A percentile compares a stretch with the other conserved stretches of the same genome.
Evolutionary conservation across 1,140 invertebrate genomes (phyloP).

Genomic region (Drosophila mojavensis): DNA sequence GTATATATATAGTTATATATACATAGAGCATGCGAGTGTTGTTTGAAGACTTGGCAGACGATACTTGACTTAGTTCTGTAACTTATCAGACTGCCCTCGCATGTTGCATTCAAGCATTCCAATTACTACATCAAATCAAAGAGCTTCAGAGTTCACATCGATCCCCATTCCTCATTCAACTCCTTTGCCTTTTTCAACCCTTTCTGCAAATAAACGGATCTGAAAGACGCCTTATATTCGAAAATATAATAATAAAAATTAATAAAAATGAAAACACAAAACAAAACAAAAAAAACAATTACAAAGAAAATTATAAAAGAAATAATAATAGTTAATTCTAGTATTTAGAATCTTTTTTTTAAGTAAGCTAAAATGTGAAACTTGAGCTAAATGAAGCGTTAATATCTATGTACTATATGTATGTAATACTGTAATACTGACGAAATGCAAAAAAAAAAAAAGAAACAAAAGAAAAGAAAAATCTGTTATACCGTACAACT

Average conservation of each 20-base stretch:
- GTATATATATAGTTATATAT: neutral
- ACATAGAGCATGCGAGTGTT: neutral
- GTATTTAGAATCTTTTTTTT: slow-evolving; percentile 38
- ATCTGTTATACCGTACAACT: slow-evolving; percentile 23
- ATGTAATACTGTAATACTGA: slow-evolving; percentile 31
- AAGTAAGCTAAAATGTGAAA: slow-evolving; percentile 39
- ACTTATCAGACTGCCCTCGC: too few relatives aligned
- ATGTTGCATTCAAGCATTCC: slow-evolving; percentile 1
- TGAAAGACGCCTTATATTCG: slow-evolving; percentile 51
- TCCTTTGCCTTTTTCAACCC: neutral
- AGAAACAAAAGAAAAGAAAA: too few relatives aligned
- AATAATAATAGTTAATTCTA: slow-evolving; percentile 14
- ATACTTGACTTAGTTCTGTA: too few relatives aligned
- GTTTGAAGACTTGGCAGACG: too few relatives aligned
- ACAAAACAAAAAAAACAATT: neutral
- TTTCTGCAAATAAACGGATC: slow-evolving; percentile 31
- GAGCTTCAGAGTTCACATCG: neutral
- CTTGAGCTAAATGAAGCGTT: slow-evolving; percentile 12
- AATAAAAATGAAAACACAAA: slow-evolving; percentile 2
- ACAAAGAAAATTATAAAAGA: neutral
- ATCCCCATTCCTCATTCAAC: neutral
- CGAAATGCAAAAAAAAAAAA: neutral
- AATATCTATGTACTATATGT: slow-evolving; percentile 21
- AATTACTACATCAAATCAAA: neutral
- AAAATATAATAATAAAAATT: neutral